Base-by-base conservation (phyloP, 1,140 invertebrate species). In the Drosophila hydei region DNA sequence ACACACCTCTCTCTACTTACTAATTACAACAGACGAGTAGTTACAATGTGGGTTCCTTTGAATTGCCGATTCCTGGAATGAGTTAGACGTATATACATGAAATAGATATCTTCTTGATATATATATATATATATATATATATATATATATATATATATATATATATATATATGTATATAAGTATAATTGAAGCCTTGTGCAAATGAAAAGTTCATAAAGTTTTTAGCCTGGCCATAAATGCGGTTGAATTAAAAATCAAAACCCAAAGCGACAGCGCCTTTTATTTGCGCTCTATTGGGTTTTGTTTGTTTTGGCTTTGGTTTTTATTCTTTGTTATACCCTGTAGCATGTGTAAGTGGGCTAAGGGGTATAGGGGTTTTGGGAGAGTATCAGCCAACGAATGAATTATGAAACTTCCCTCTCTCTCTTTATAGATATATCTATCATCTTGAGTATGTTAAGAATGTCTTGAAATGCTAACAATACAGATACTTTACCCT, bases 161-260 rank as follows among this genome's bases (percentile, higher is more conserved):
- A 16, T 27, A 25, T 8, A 61, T 27, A 48, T 18, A 23, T 6
- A n/a, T 58, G 12, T 12, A 0, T 30, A 14, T 52, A n/a, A 23
- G 14, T 50, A 56, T 21, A 42, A 51, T 36, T 50, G 5, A 8
- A 18, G 67, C 18, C 21, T 50, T 51, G 48, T 50, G 43, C 27
- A 48, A 64, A 56, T 50, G 61, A 18, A 56, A 71, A 72, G 61
- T 59, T 59, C 52, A 58, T 71, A 51, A 59, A 52, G 30, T 67
- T 54, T 38, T 59, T 47, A 65, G 48, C 48, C 23, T 45, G 58
- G 30, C 30, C 54, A 52, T 58, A 65, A 71, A 58, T 72, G 62
- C 40, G 62, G 54, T 47, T 59, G 40, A 67, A 72, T 59, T 59
- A 33, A 58, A 72, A 72, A 61, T 68, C 64, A 68, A 55, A 55